These are phyloP conservation scores for Cladopsammia gracilis DNA, from an alignment of 64 coral and sea anemone species.

Conservation along the genomic window DNA sequence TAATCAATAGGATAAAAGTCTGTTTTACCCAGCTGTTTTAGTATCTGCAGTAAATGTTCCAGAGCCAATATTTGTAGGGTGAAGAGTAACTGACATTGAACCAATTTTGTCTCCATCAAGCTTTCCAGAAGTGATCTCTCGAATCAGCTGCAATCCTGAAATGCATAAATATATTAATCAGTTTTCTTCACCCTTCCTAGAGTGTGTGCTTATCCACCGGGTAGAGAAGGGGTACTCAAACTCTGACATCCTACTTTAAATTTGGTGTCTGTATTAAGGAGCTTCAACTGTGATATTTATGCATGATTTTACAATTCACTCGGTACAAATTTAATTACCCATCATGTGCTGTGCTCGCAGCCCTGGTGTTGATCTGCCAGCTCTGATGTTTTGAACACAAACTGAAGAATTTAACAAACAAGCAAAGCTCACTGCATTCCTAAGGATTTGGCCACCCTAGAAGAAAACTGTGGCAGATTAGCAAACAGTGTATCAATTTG, in stretches of 20 bases:
- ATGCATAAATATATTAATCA: background rate
- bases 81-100: conserved; percentile 79
- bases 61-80: conserved; percentile 73
- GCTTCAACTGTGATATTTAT: no score
- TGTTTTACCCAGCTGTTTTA: conserved; percentile 84
- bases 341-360: conserved; percentile 73
- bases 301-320: background rate
- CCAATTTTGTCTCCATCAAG: conserved; percentile 88
- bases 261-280: no score
- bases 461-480: background rate
- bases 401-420: conserved; percentile 65
- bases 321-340: no score
- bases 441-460: conserved; percentile 76
- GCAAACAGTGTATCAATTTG: no score
- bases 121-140: conserved; percentile 87
- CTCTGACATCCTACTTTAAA: no score
- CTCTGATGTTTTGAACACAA: conserved; percentile 66
- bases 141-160: conserved; percentile 92
- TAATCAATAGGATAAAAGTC: background rate
- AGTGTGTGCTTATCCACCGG: no score
- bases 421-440: conserved; percentile 73
- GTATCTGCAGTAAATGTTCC: conserved; percentile 95
- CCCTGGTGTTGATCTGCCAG: conserved; percentile 65
- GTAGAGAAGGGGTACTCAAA: no score
- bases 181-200: background rate